phyloP scores from a whole-genome alignment of 2,888 invertebrate genomes.

The Stenurella melanura region DNA sequence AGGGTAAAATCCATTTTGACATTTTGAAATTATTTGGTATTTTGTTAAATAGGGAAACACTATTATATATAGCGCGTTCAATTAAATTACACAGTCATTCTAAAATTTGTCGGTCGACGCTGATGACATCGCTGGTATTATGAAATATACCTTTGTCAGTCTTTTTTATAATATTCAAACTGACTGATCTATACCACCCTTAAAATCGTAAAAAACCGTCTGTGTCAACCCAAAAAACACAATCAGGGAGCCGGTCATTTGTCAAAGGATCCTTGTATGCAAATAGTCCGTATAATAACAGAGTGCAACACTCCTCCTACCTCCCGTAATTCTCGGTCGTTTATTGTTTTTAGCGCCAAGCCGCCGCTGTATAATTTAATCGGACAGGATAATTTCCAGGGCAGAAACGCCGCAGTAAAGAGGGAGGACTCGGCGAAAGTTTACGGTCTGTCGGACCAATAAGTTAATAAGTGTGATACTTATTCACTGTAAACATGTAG shows the following conservation, averaged over 20 bases:
- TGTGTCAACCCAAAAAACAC: too few species aligned
- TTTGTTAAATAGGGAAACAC: too few species aligned
- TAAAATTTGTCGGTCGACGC: too few species aligned
- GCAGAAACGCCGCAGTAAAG: not conserved
- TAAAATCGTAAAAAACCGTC: not conserved
- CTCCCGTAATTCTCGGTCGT: not conserved
- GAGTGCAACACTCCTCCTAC: not conserved
- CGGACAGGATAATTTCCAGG: conserved; percentile 15
- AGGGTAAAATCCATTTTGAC: too few species aligned
- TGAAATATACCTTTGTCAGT: too few species aligned
- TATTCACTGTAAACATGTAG: conserved; percentile 14
- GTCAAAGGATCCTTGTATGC: not conserved
- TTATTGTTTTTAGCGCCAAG: conserved; percentile 7
- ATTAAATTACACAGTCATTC: too few species aligned
- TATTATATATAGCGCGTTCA: too few species aligned
- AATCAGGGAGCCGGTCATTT: not conserved
- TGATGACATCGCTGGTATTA: too few species aligned
- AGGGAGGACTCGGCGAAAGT: not conserved
- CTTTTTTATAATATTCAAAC: too few species aligned
- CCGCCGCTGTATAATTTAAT: conserved; percentile 2
- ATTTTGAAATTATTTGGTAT: too few species aligned
- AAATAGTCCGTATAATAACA: not conserved
- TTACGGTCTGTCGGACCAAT: conserved; percentile 9
- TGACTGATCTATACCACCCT: too few species aligned
- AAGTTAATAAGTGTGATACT: conserved; percentile 22